These are phyloP conservation scores for Ceraclea dissimilis DNA, from an alignment of 2,888 invertebrate genomes.

Conservation along the genomic window DNA sequence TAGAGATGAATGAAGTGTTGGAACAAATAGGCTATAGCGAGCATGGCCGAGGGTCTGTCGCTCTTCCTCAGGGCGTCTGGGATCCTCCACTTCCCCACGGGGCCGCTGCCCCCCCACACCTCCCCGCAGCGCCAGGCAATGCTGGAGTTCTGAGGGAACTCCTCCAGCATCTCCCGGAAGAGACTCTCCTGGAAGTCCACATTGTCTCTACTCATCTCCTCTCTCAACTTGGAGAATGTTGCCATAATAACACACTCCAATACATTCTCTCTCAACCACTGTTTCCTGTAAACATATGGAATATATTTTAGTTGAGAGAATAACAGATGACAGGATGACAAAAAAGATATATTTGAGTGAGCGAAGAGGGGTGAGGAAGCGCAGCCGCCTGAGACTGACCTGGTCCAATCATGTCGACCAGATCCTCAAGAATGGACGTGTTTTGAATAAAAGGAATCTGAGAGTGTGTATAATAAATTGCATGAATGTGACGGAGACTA, in stretches of 20 bases:
- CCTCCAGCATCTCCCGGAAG: conserved; percentile 9
- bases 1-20: conserved; percentile 21
- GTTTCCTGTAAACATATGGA: conserved; percentile 9
- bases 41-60: conserved; percentile 8
- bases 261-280: conserved; percentile 37
- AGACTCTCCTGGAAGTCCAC: conserved; percentile 2
- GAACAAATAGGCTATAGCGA: conserved; percentile 19
- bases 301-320: no score
- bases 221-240: conserved; percentile 28
- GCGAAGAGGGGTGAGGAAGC: no score
- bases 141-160: conserved; percentile 18
- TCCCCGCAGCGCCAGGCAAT: conserved; percentile 12
- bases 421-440: no score
- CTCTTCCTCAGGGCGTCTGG: conserved; percentile 10
- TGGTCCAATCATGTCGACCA: no score
- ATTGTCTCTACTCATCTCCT: conserved; percentile 3
- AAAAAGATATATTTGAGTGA: no score
- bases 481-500: no score
- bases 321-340: no score
- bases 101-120: conserved; percentile 7
- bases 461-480: no score
- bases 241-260: conserved; percentile 38
- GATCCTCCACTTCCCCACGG: conserved; percentile 15
- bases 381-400: no score
- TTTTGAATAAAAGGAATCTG: no score